phyloP scores from a whole-genome alignment of 1,140 invertebrate species.

The Sarcophaga bullata region DNA sequence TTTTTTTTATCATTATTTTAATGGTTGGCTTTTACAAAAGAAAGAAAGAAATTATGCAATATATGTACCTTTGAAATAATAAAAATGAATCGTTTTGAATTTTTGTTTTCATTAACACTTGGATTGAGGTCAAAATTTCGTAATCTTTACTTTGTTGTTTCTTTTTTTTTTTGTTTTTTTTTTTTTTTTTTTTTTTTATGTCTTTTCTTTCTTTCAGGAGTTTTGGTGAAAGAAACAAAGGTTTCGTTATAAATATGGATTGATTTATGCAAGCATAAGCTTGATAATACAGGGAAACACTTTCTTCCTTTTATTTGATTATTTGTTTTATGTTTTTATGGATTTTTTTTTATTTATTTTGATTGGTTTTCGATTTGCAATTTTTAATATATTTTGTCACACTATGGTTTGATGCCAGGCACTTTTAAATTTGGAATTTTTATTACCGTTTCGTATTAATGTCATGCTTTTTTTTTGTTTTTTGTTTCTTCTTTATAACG shows the following conservation, averaged over 20 bases:
- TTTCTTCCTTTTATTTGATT: slow-evolving; percentile 3
- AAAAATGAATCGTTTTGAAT: slow-evolving; percentile 6
- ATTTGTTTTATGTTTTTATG: neutral
- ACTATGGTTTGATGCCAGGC: neutral
- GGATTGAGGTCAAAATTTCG: slow-evolving; percentile 30
- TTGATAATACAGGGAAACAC: neutral
- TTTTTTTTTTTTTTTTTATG: neutral
- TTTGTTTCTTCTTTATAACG: too few relatives aligned
- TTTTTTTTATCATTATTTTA: slow-evolving; percentile 21
- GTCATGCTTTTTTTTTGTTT: neutral
- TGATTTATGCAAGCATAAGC: neutral
- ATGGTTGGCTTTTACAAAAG: neutral
- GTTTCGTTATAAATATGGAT: neutral
- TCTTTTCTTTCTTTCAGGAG: too few relatives aligned
- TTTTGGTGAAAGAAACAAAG: neutral
- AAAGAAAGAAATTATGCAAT: slow-evolving; percentile 30
- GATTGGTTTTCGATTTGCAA: too few relatives aligned
- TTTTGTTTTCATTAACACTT: slow-evolving; percentile 36
- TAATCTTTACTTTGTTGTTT: slow-evolving; percentile 19
- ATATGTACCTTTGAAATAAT: neutral
- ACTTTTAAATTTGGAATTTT: neutral
- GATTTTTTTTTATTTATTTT: neutral
- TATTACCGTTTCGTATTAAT: neutral
- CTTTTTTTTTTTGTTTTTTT: neutral
- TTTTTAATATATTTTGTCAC: too few relatives aligned